Percentiles rank a stretch among this genome's conserved stretches.
Evolutionary conservation across 2,113 vertebrate genomes (phyloP).

Genomic region (Pantherophis guttatus): DNA sequence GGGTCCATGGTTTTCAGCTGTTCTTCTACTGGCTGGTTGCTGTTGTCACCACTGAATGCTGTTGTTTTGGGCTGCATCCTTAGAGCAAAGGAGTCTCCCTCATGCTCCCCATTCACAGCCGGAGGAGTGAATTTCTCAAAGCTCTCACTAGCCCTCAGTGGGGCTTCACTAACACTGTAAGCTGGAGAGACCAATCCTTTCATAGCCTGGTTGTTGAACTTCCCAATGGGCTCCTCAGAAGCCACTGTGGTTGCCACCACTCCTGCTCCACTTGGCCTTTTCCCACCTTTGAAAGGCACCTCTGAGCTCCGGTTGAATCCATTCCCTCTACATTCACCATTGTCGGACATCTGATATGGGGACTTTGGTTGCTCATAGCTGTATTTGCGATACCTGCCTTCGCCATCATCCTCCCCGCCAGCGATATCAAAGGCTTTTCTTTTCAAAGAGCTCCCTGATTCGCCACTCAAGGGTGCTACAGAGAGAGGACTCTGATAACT

Average conservation of each 20-base stretch:
- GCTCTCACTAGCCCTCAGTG: conserved; percentile 51
- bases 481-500: conserved; percentile 74
- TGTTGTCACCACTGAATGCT: conserved; percentile 33
- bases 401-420: conserved; percentile 72
- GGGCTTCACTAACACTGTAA: conserved; percentile 72
- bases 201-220: conserved; percentile 68
- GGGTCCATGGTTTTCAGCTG: conserved; percentile 79
- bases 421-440: conserved; percentile 87
- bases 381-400: conserved; percentile 86
- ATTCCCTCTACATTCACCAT: conserved; percentile 81
- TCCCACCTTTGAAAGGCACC: conserved; percentile 76
- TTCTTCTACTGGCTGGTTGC: conserved; percentile 67
- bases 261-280: conserved; percentile 59
- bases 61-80: conserved; percentile 64
- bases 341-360: conserved; percentile 78
- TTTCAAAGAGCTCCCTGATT: conserved; percentile 79
- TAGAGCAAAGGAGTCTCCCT: conserved; percentile 26
- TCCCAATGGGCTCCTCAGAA: conserved; percentile 61
- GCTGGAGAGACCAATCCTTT: conserved; percentile 80
- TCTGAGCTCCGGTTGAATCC: conserved; percentile 72
- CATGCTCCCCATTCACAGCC: conserved; percentile 73
- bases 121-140: conserved; percentile 82
- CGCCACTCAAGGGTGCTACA: conserved; percentile 60
- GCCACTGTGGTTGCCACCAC: neutral
- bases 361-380: conserved; percentile 83